These are phyloP conservation scores for Galeopsomyia nigrocyanea DNA, from an alignment of 2,888 invertebrate genomes.

Conservation along the genomic window DNA sequence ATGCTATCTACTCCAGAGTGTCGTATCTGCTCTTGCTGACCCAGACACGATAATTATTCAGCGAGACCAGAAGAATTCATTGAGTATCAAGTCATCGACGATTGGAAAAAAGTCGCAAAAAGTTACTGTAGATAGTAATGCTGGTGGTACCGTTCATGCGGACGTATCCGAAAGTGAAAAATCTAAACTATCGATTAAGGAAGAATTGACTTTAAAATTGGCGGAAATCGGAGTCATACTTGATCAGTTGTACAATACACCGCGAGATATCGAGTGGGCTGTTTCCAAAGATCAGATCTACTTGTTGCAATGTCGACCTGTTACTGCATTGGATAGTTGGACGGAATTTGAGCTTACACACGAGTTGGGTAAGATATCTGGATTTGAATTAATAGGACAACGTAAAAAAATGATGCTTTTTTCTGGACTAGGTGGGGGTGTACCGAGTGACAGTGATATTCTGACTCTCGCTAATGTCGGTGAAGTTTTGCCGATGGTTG, in stretches of 20 bases:
- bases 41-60: constrained; percentile 80
- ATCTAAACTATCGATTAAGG: constrained; percentile 71
- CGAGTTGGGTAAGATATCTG: constrained; percentile 71
- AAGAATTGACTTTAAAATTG: constrained; percentile 72
- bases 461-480: constrained; percentile 82
- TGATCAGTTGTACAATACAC: constrained; percentile 78
- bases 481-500: constrained; percentile 78
- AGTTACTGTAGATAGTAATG: constrained; percentile 66
- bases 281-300: constrained; percentile 74
- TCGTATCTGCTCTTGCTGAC: constrained; percentile 83
- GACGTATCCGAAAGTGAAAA: constrained; percentile 68
- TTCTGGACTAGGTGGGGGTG: constrained; percentile 72
- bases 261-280: constrained; percentile 88
- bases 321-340: constrained; percentile 81
- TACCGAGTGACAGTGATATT: constrained; percentile 76
- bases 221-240: constrained; percentile 74
- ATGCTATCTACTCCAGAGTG: constrained; percentile 72
- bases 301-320: constrained; percentile 83
- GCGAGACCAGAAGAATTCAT: constrained; percentile 69
- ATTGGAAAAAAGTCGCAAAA: constrained; percentile 73
- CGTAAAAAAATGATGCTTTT: not conserved
- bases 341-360: constrained; percentile 84
- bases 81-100: constrained; percentile 69
- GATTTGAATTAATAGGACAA: not conserved
- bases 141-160: constrained; percentile 67